Evolutionary conservation across 35 echinoderm and acorn worm species (phyloP).

Genomic region (Lytechinus pictus): DNA sequence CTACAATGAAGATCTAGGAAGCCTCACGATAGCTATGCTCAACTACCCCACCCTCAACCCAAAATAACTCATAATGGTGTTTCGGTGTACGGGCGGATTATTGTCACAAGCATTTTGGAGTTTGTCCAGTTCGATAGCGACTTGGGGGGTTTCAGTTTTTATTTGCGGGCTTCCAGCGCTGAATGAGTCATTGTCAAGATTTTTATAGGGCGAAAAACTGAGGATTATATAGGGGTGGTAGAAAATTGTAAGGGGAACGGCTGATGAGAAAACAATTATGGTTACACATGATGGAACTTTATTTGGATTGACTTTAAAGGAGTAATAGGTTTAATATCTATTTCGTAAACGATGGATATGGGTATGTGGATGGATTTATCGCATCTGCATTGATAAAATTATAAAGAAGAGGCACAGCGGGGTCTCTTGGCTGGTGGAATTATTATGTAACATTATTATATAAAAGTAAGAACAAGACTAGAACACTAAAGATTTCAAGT

Average conservation of each 20-base stretch:
- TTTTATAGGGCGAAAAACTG: background rate
- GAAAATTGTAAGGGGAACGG: background rate
- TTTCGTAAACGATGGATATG: background rate
- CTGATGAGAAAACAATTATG: background rate
- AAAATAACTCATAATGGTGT: background rate
- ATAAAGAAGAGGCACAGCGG: too few relatives aligned
- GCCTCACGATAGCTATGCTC: background rate
- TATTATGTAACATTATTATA: background rate
- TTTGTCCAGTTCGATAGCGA: background rate
- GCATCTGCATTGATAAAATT: background rate
- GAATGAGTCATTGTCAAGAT: constrained; percentile 18
- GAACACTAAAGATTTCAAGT: background rate
- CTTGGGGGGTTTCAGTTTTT: constrained; percentile 16
- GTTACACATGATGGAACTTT: background rate
- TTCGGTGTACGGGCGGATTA: background rate
- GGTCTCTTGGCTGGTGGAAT: background rate
- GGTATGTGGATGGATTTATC: background rate
- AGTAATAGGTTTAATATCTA: background rate
- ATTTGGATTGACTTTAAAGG: background rate
- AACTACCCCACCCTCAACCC: background rate
- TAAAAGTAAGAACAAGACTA: background rate
- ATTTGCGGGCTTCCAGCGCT: background rate
- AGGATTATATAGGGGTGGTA: background rate
- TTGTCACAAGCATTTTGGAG: background rate
- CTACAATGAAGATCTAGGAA: background rate